Base-by-base conservation (phyloP, 1,140 invertebrate genomes). In the Heliconius hewitsoni region DNA sequence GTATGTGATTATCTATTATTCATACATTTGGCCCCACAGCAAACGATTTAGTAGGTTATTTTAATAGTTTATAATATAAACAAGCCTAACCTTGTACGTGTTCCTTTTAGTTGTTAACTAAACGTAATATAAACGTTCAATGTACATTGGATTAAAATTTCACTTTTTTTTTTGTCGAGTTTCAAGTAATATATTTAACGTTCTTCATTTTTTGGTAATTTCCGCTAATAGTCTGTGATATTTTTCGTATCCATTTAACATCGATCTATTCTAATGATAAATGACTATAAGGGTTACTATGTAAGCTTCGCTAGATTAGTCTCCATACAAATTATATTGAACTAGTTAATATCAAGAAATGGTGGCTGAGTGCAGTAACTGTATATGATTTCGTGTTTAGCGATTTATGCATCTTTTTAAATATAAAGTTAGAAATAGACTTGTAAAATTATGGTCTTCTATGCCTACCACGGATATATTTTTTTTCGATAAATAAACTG, bases 21-120 rank as follows among this genome's bases (percentile, higher is more conserved):
- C 9, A 27, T 46, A 46, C 9, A 27, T 66, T 66, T 66, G 11
- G 3, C 11, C 23, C 23, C 4, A 66, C 13, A 3, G 60, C 16
- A 9, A 55, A 27, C 52, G 46, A 19, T 50, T 71, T 70, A 19
- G 18, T 46, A 19, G 11, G 57, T 70, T 27, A 42, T 19, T 46
- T 50, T 70, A 66, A 37, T 19, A 30, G 34, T 46, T 76, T 46
- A 46, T 42, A 37, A 66, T 42, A n/a, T 8, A 75, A 75, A 66
- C 18, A 66, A 19, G 9, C 30, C 1, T 13, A 9, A 11, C 42
- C 13, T 46, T 13, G 1, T 52, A 71, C 19, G 46, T 66, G 74
- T 76, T 76, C 74, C 74, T 76, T 70, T 76, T 76, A 76, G 27
- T 71, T 50, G 3, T 19, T 76, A 70, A 27, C 60, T 13, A 66